Base-by-base conservation (phyloP, 37 sponge, comb jelly and placozoan species). In the Crambe crambe region DNA sequence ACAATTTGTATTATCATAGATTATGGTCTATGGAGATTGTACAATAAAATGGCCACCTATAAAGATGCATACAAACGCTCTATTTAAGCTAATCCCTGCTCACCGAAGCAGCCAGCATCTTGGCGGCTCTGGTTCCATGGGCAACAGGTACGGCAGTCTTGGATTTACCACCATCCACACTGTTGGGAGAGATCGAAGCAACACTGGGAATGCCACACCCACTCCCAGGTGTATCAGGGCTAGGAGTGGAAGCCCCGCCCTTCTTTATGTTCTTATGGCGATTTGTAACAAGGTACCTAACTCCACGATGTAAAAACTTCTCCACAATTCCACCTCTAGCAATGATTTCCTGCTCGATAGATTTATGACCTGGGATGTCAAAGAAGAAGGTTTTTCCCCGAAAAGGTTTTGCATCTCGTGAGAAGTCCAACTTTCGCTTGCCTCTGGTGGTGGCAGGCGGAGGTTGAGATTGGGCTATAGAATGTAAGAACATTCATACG, bases 281-380 rank as follows among this genome's bases (percentile, higher is more conserved):
- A 30, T 80, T 81, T 34, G 88, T 87, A 31, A 87, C 38, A 18
- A 87, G 60, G 30, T 87, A 87, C 34, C 42, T 75, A 18, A 87
- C 88, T 17, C 65, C 82, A 26, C 42, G 32, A 35, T 81, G 77
- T 59, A 87, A 77, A 54, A 56, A 69, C 32, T 68, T 70, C 72
- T 81, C 88, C 72, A 80, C 60, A 18, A 9, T 58, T 32, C 58
- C 79, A 44, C 88, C 88, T 71, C 88, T 51, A 36, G 38, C 22
- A 15, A 58, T 81, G 72, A 87, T 70, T 40, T 87, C 77, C 0
- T 76, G 27, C 73, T 81, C 77, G 12, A 87, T 39, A 27, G 75
- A 41, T 2, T 56, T 57, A 30, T 87, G 81, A 1, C 88, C 77
- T n/a, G 76, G 62, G n/a, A 87, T 76, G 70, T 87, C 88, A 21